A percentile compares a stretch with the other conserved stretches of the same genome.
phyloP scores from a whole-genome alignment of 2,797 vertebrate species.

The Tarsius wallacei region DNA sequence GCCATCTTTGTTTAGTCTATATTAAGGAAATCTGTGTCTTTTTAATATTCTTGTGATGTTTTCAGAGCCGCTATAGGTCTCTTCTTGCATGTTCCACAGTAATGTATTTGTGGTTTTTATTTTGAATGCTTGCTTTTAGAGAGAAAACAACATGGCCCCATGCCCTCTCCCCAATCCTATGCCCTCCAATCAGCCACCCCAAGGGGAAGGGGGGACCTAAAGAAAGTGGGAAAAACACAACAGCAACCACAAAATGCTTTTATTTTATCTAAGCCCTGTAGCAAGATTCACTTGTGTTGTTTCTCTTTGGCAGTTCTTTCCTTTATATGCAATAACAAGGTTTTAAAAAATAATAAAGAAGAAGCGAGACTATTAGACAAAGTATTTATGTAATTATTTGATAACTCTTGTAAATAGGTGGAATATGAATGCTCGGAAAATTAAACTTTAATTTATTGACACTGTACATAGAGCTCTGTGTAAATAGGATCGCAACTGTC shows the following conservation, averaged over 20 bases:
- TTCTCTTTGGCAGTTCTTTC: conserved; percentile 81
- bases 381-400: conserved; percentile 99
- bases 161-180: conserved; percentile 57
- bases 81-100: conserved; percentile 89
- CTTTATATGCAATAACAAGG: conserved; percentile 92
- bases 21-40: conserved; percentile 89
- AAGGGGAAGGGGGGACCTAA: conserved; percentile 73
- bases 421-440: conserved; percentile 96
- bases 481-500: conserved; percentile 95
- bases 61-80: conserved; percentile 86
- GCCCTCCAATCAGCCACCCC: conserved; percentile 43
- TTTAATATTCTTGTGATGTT: conserved; percentile 89
- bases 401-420: conserved; percentile 98
- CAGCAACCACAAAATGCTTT: conserved; percentile 74
- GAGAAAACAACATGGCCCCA: conserved; percentile 73
- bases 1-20: conserved; percentile 80
- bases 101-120: conserved; percentile 83
- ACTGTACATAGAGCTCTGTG: conserved; percentile 95
- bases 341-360: conserved; percentile 92
- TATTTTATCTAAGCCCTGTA: conserved; percentile 88
- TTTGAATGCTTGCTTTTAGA: conserved; percentile 88
- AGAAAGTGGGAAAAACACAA: conserved; percentile 39
- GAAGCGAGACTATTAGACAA: conserved; percentile 96
- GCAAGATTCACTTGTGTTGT: conserved; percentile 71
- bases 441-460: conserved; percentile 99